Conservation (phyloP, 2,888 invertebrate species). For the Scrobipalpa costella region DNA sequence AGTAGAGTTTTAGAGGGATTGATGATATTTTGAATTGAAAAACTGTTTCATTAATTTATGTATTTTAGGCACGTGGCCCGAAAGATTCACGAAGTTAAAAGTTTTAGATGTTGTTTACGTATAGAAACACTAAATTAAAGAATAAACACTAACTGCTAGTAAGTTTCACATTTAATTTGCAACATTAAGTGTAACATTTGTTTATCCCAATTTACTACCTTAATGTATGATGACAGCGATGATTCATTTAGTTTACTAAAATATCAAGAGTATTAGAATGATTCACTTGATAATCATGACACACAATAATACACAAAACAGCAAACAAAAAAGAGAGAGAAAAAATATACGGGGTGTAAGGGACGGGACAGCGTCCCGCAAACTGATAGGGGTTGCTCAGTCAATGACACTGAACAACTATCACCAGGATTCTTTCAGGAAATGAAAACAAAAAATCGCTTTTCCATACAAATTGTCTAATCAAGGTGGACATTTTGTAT, state of each 20-base stretch:
- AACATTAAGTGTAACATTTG: constrained; percentile 18
- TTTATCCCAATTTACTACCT: constrained; percentile 2
- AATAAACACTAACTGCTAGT: not conserved
- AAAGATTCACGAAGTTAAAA: not conserved
- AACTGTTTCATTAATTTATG: too few relatives aligned
- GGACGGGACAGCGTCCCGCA: too few relatives aligned
- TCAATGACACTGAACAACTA: too few relatives aligned
- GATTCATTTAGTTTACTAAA: not conserved
- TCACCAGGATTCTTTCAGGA: too few relatives aligned
- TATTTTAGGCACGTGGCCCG: not conserved
- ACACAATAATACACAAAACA: not conserved
- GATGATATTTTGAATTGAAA: too few relatives aligned
- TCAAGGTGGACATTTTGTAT: too few relatives aligned
- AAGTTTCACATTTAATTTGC: not conserved
- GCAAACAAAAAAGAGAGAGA: not conserved
- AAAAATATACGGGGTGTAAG: not conserved
- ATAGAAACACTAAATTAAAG: not conserved
- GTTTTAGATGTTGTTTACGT: not conserved
- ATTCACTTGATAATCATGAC: not conserved
- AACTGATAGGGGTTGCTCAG: too few relatives aligned
- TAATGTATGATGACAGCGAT: constrained; percentile 16
- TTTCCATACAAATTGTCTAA: too few relatives aligned
- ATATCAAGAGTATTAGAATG: not conserved
- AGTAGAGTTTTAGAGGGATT: too few relatives aligned
- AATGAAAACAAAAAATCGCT: too few relatives aligned